phyloP scores from a whole-genome alignment of 2,888 invertebrate genomes.

The Pristionchus mayeri region DNA sequence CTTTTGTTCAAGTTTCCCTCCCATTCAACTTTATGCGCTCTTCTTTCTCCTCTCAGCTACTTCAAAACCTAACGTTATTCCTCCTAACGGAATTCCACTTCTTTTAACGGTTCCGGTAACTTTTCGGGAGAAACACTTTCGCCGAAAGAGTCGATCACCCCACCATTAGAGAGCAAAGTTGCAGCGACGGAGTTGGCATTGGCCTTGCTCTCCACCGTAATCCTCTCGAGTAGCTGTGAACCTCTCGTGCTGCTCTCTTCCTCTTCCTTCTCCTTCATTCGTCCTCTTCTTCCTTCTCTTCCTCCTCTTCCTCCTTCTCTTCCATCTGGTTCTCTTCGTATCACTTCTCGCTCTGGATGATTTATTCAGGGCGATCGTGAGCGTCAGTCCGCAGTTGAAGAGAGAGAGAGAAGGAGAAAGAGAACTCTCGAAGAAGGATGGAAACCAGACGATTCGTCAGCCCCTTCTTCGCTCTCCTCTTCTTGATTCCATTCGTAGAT shows the following conservation, averaged over 20 bases:
- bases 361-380: slow-evolving; percentile 32
- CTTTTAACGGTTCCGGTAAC: no score
- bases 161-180: neutral
- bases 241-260: neutral
- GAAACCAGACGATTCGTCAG: no score
- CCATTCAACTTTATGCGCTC: neutral
- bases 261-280: slow-evolving; percentile 29
- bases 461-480: no score
- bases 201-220: neutral
- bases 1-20: neutral
- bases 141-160: no score
- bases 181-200: no score
- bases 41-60: neutral
- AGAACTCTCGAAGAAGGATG: slow-evolving; percentile 2
- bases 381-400: neutral
- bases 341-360: slow-evolving; percentile 32
- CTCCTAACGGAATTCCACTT: neutral
- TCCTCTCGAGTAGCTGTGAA: neutral
- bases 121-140: no score
- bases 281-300: neutral
- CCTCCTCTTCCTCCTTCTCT: slow-evolving; percentile 6
- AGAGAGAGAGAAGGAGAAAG: slow-evolving; percentile 35
- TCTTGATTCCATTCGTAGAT: no score
- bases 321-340: slow-evolving; percentile 28
- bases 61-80: neutral